A percentile compares a stretch with the other conserved stretches of the same genome.
Evolutionary conservation across 2,888 invertebrate genomes (phyloP).

Genomic region (Acleris laterana): DNA sequence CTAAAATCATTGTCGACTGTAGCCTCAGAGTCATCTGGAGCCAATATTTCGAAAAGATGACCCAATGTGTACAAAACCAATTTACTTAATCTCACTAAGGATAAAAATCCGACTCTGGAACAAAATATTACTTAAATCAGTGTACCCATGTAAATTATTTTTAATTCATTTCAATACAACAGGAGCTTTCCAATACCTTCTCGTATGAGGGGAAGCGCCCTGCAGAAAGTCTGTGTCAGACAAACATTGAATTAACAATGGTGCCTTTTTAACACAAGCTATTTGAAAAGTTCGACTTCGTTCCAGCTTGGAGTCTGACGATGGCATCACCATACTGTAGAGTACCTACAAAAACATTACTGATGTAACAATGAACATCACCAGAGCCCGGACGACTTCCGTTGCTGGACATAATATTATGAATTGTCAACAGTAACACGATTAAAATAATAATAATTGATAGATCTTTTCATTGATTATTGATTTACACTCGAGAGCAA

Average conservation of each 20-base stretch:
- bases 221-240: slow-evolving; percentile 78
- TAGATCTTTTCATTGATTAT: too few relatives aligned
- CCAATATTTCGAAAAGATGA: slow-evolving; percentile 88
- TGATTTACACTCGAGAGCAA: too few relatives aligned
- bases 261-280: slow-evolving; percentile 85
- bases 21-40: slow-evolving; percentile 76
- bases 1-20: slow-evolving; percentile 71
- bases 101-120: slow-evolving; percentile 92
- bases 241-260: slow-evolving; percentile 75
- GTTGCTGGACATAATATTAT: too few relatives aligned
- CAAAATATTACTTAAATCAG: not conserved
- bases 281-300: slow-evolving; percentile 84
- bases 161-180: not conserved
- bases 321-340: slow-evolving; percentile 96
- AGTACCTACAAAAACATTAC: slow-evolving; percentile 82
- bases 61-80: slow-evolving; percentile 94
- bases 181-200: slow-evolving; percentile 59
- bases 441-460: too few relatives aligned
- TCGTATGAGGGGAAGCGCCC: slow-evolving; percentile 75
- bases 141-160: not conserved
- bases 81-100: slow-evolving; percentile 94
- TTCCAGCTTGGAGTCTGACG: slow-evolving; percentile 91
- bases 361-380: too few relatives aligned
- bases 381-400: too few relatives aligned
- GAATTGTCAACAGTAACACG: too few relatives aligned